phyloP scores from a whole-genome alignment of 1,140 invertebrate genomes.

The Bathynomus jamesi region DNA sequence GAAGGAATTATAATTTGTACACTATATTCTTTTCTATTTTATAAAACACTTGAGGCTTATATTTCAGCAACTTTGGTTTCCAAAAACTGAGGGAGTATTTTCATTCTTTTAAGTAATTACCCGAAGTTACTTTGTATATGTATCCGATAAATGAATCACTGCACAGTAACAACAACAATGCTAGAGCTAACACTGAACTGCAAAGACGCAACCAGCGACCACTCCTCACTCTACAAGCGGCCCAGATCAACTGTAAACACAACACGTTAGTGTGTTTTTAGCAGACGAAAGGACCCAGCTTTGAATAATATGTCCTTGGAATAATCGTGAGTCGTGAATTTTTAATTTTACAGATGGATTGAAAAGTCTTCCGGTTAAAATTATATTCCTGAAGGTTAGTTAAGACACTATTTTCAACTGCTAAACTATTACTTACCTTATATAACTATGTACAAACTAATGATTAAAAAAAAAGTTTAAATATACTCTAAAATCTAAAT shows the following conservation, averaged over 20 bases:
- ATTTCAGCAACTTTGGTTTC: no score
- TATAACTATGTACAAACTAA: background rate
- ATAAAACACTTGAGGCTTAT: no score
- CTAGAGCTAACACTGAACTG: background rate
- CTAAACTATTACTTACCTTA: background rate
- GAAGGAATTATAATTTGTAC: no score
- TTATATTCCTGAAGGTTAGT: background rate
- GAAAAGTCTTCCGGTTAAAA: background rate
- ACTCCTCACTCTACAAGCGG: background rate
- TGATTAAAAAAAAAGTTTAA: background rate
- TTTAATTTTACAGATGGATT: background rate
- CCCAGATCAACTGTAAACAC: background rate
- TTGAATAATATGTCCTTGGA: background rate
- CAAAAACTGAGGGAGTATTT: no score
- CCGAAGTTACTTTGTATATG: no score
- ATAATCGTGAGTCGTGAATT: background rate
- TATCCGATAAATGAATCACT: no score
- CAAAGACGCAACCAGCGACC: background rate
- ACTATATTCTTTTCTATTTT: no score
- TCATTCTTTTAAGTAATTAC: no score
- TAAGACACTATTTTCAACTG: background rate
- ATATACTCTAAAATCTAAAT: background rate
- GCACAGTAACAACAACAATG: background rate
- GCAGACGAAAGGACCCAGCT: background rate
- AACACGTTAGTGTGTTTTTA: background rate